phyloP scores from a whole-genome alignment of 2,113 vertebrate species.

The Scopus umbretta region DNA sequence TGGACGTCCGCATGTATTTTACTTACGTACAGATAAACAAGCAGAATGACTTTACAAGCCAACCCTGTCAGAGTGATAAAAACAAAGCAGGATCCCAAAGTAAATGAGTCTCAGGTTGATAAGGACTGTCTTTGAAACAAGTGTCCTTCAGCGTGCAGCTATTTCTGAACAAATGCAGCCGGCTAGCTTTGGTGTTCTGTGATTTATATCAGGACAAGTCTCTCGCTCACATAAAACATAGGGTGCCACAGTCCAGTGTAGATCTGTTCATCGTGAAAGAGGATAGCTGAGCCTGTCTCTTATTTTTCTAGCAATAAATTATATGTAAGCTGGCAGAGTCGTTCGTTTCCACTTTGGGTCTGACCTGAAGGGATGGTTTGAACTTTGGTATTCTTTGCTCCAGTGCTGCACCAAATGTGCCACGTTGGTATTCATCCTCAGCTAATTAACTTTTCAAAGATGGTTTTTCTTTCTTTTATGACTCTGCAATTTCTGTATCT shows the following conservation, averaged over 20 bases:
- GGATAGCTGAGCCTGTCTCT: not conserved
- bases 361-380: not conserved
- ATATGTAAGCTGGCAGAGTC: not conserved
- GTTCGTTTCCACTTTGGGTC: not conserved
- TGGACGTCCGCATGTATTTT: constrained; percentile 11
- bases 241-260: not conserved
- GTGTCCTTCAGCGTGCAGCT: not conserved
- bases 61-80: constrained; percentile 7
- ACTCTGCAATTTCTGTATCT: not conserved
- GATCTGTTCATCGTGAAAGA: not conserved
- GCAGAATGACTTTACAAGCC: constrained; percentile 30
- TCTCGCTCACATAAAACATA: not conserved
- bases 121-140: constrained; percentile 19
- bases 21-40: not conserved
- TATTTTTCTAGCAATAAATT: constrained; percentile 16
- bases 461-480: not conserved
- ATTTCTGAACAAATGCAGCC: not conserved
- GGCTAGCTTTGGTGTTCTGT: not conserved
- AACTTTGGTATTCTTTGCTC: not conserved
- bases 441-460: not conserved
- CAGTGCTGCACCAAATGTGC: not conserved
- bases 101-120: constrained; percentile 5
- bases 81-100: constrained; percentile 13
- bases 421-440: fast-evolving
- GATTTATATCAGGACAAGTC: constrained; percentile 4